Percentiles rank a stretch among this genome's conserved stretches.
Conservation (phyloP, 2,888 invertebrate species). For the Mythimna loreyi region DNA sequence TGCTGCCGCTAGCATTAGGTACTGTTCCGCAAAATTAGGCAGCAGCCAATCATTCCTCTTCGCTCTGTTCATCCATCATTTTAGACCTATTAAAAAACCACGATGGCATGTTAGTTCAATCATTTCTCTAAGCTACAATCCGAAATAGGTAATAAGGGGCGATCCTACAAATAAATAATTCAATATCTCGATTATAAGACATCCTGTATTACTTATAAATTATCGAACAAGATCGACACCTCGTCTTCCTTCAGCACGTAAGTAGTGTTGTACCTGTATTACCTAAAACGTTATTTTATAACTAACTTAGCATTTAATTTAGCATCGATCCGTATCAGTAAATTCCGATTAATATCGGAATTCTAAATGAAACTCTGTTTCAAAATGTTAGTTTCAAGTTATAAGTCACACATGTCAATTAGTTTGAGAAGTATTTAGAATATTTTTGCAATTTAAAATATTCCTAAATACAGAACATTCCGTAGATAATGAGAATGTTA, state of each 20-base stretch:
- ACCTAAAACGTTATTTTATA: conserved; percentile 54
- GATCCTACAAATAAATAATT: conserved; percentile 32
- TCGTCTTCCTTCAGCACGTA: conserved; percentile 37
- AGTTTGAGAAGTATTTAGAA: conserved; percentile 36
- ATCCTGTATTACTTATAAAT: conserved; percentile 21
- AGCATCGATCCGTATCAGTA: conserved; percentile 51
- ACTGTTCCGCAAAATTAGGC: too few species aligned
- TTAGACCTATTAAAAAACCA: too few species aligned
- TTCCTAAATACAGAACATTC: conserved; percentile 29
- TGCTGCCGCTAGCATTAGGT: too few species aligned
- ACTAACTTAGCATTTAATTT: conserved; percentile 51
- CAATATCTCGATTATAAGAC: conserved; percentile 32
- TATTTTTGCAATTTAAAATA: conserved; percentile 54
- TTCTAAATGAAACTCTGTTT: conserved; percentile 50
- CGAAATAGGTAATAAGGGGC: not conserved
- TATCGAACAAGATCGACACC: conserved; percentile 35
- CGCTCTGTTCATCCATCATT: too few species aligned
- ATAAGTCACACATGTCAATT: conserved; percentile 53
- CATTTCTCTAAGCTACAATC: not conserved
- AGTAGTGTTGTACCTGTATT: conserved; percentile 46
- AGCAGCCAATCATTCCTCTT: too few species aligned
- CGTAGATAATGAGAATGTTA: conserved; percentile 13
- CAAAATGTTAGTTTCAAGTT: conserved; percentile 33
- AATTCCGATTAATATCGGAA: conserved; percentile 56
- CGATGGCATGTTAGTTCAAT: too few species aligned